Conservation (phyloP, 2,113 vertebrate species). For the Pedetes capensis region DNA sequence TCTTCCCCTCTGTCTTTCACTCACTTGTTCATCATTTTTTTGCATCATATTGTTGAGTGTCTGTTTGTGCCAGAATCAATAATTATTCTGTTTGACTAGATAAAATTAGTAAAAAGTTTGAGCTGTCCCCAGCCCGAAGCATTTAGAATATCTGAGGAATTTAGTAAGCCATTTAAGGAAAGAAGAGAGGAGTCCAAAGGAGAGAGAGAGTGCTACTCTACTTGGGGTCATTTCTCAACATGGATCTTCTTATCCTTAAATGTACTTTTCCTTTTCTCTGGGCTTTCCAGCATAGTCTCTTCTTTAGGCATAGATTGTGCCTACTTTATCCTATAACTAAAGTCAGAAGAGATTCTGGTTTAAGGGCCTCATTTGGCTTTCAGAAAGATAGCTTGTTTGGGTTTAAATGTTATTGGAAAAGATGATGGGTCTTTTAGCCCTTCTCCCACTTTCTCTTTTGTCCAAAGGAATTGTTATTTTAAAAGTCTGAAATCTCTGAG, state of each 20-base stretch:
- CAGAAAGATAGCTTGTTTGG: conserved; percentile 5
- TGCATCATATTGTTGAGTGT: not conserved
- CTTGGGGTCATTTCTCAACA: not conserved
- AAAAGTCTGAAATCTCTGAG: conserved; percentile 46
- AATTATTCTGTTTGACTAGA: not conserved
- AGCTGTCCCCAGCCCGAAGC: not conserved
- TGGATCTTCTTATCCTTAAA: not conserved
- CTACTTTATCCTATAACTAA: not conserved
- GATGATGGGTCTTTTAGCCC: not conserved
- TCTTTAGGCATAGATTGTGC: not conserved
- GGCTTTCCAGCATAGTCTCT: not conserved
- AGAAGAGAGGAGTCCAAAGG: not conserved
- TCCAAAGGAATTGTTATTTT: conserved; percentile 7
- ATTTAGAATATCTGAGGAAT: not conserved
- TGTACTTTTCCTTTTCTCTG: not conserved
- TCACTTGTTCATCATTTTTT: not conserved
- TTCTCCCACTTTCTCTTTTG: not conserved
- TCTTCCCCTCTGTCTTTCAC: not conserved
- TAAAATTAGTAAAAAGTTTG: not conserved
- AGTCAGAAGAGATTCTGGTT: conserved; percentile 11
- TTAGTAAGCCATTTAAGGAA: not conserved
- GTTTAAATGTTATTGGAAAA: conserved; percentile 46
- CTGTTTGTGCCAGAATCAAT: not conserved
- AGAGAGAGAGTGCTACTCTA: not conserved
- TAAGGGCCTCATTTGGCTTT: conserved; percentile 1